Base-by-base conservation (phyloP, 2,113 vertebrate species). In the Girardinichthys multiradiatus region DNA sequence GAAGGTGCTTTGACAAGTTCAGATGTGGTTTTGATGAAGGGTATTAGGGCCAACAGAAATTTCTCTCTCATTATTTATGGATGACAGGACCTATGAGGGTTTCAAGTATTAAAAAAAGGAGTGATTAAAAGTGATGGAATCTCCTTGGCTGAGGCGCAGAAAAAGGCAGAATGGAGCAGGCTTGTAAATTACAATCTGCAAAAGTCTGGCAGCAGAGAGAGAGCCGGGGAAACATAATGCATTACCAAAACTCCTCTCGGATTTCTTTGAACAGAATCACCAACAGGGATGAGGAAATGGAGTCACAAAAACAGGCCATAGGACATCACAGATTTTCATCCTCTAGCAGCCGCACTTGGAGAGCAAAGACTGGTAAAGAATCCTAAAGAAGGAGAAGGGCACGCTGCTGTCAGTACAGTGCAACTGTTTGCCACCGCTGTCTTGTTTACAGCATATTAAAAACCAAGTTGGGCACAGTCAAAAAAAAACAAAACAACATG, bases 361-460 rank as follows among this genome's bases (percentile, higher is more conserved):
- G 87, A 58, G 86, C 94, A 95, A 96, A 96, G 95, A 95, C 94
- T 95, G 95, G 94, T 84, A 84, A 87, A 89, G 89, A 92, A 86
- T 87, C 90, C 84, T 84, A 83, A n/a, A 84, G 48, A 89, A 89
- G 89, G 91, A 94, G 94, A 94, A 91, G 89, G 86, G 95, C 91
- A 92, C 91, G 93, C 83, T 79, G 87, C 86, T 75, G 88, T 94
- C 93, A 86, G 94, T 95, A 95, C 94, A 95, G 94, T 96, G 95
- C 95, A 97, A 95, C 95, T 64, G 64, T 91, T 88, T 94, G 90
- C 92, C 92, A 86, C 84, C 79, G 61, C 67, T 68, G 57, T 92
- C 91, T 91, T 93, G 85, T 92, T 80, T 69, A 84, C 83, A 83
- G 86, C 88, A 83, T 92, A 85, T 77, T 87, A 86, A 87, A 90